Percentiles rank a stretch among this genome's conserved stretches.
Evolutionary conservation across 2,888 invertebrate species (phyloP).

Genomic region (Pyrocoelia pectoralis): DNA sequence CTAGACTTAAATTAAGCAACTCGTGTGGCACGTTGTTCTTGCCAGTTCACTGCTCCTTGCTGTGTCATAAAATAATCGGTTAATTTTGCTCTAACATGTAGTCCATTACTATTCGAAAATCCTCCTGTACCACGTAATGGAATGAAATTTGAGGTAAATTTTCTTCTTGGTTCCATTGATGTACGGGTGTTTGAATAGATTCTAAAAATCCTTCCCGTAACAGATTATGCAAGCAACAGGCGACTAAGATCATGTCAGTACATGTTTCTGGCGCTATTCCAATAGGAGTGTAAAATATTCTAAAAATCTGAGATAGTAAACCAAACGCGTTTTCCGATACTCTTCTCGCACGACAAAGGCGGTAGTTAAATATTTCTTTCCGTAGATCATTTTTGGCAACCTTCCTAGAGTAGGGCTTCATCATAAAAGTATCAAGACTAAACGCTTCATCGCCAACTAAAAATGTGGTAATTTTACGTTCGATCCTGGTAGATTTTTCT

Average conservation of each 20-base stretch:
- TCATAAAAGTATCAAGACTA: neutral
- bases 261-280: neutral
- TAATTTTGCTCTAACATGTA: too few species aligned
- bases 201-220: neutral
- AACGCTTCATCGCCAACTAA: conserved; percentile 13
- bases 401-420: conserved; percentile 2
- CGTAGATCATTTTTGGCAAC: neutral
- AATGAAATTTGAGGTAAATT: too few species aligned
- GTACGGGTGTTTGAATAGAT: too few species aligned
- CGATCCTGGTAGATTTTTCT: neutral
- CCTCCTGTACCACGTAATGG: too few species aligned
- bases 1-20: too few species aligned
- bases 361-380: conserved; percentile 10
- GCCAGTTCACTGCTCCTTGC: too few species aligned
- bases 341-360: neutral
- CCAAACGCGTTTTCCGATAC: conserved; percentile 12
- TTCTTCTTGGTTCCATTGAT: too few species aligned
- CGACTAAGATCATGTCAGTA: neutral
- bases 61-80: too few species aligned
- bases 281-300: conserved; percentile 13
- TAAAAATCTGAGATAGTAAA: neutral
- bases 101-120: too few species aligned
- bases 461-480: neutral
- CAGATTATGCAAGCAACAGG: conserved; percentile 3
- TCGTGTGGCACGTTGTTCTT: too few species aligned